These are phyloP conservation scores for Pterostichus niger DNA, from an alignment of 2,888 invertebrate genomes.

Conservation along the genomic window DNA sequence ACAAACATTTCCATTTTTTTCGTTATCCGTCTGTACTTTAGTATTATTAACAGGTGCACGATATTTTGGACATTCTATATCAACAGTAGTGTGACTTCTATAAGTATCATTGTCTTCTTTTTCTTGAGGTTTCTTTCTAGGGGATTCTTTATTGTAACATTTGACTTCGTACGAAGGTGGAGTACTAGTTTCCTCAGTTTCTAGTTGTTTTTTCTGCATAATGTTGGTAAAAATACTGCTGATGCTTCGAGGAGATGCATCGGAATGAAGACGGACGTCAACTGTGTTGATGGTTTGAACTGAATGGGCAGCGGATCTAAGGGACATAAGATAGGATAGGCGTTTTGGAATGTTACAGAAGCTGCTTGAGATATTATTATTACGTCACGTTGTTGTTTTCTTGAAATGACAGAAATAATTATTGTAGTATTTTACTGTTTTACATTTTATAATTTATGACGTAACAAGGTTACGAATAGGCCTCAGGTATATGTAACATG, in stretches of 20 bases:
- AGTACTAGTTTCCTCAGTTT: not conserved
- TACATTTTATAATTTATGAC: too few relatives aligned
- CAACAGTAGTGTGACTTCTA: constrained; percentile 18
- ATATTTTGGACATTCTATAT: constrained; percentile 11
- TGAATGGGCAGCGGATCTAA: not conserved
- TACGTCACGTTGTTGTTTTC: too few relatives aligned
- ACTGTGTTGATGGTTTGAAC: constrained; percentile 28
- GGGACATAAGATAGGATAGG: not conserved
- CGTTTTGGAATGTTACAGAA: not conserved
- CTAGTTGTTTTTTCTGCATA: constrained; percentile 1
- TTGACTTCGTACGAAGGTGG: not conserved
- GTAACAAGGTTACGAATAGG: too few relatives aligned
- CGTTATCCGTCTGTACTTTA: not conserved
- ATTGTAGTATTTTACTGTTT: too few relatives aligned
- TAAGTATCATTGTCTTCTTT: constrained; percentile 27
- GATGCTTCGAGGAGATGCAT: constrained; percentile 3
- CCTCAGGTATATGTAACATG: too few relatives aligned
- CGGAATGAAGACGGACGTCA: constrained; percentile 17
- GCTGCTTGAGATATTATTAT: not conserved
- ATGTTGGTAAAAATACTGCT: constrained; percentile 38
- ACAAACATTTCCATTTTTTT: not conserved
- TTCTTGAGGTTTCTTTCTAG: not conserved
- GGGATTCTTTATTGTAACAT: not conserved
- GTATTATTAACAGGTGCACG: not conserved
- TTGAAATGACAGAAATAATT: too few relatives aligned